Evolutionary conservation across 37 sponge, comb jelly and placozoan genomes (phyloP).

Genomic region (Diacarnus erythraeanus): DNA sequence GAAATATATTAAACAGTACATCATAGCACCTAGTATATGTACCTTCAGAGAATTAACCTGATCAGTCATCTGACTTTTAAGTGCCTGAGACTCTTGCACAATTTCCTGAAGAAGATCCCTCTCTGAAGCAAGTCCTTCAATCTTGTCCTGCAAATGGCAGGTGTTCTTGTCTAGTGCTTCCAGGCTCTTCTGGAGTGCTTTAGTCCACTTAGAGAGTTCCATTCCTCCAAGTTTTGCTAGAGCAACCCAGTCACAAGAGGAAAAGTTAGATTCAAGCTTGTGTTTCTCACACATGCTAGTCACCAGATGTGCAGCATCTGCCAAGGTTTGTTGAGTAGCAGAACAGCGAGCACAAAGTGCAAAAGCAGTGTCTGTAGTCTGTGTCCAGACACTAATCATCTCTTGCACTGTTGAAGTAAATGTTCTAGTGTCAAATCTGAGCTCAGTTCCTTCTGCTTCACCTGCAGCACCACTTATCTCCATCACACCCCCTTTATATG

Average conservation of each 20-base stretch:
- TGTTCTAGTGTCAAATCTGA: too few species aligned
- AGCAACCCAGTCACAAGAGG: slow-evolving; percentile 23
- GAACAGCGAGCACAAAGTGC: slow-evolving; percentile 57
- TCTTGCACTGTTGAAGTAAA: neutral
- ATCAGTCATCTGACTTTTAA: neutral
- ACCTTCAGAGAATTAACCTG: slow-evolving; percentile 13
- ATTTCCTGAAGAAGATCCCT: neutral
- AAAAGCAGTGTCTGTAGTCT: slow-evolving; percentile 63
- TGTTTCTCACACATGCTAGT: neutral
- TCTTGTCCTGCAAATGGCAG: neutral
- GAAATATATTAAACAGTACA: neutral
- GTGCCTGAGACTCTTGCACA: neutral
- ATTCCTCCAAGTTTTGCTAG: slow-evolving; percentile 25
- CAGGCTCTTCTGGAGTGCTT: slow-evolving; percentile 6
- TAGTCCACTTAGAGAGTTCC: slow-evolving; percentile 10
- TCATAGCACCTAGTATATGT: neutral
- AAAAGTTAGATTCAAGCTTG: neutral
- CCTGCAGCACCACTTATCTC: too few species aligned
- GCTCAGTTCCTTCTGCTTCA: too few species aligned
- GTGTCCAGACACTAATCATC: slow-evolving; percentile 12
- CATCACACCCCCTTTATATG: too few species aligned
- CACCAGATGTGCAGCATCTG: slow-evolving; percentile 1
- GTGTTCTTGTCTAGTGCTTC: neutral
- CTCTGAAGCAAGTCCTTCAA: neutral
- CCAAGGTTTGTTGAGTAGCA: slow-evolving; percentile 1